Evolutionary conservation across 1,140 invertebrate genomes (phyloP), one percentile per base, ranked within the genome.

Genomic region (Nixonia krombeini): DNA sequence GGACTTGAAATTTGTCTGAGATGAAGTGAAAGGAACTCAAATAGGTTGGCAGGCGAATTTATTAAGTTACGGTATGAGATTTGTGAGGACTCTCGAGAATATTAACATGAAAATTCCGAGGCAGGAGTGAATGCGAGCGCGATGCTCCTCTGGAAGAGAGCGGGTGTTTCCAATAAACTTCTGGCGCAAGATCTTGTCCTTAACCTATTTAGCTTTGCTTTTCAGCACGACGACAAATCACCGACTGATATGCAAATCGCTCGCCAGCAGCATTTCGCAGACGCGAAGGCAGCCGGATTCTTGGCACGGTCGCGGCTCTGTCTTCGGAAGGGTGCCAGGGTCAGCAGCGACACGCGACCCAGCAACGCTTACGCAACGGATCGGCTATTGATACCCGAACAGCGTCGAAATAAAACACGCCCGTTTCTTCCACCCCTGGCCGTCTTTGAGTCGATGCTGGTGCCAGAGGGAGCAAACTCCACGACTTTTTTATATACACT

Each of bases 291-390:
- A 64, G 59, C 59, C 37, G 40, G 61, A 74, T 76, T 78, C 74
- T 78, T 78, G 76, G 74, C 76, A 78, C 71, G 64, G 66, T 50
- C 63, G 72, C 56, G 63, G 64, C 58, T 59, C 56, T 59, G 37
- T n/a, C n/a, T n/a, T n/a, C n/a, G 67, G 63, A 81, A 78, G 35
- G 73, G 63, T 78, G 79, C 78, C 79, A 80, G 78, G 79, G 79
- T 80, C 72, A 70, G 61, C 21, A 17, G 23, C 15, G 40, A 37
- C 52, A 68, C 52, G 57, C 57, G 57, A 61, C 56, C 25, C 57
- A 58, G 42, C 53, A 53, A 62, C 53, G 58, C 49, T 68, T 68
- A 61, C 46, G 64, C 56, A 67, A 67, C 35, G 12, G 45, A 28
- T 52, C 40, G 55, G 41, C 25, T 29, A 65, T 58, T 49, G 62